Base-by-base conservation (phyloP, 1,140 invertebrate species). In the honey bee (Apis mellifera) region DNA sequence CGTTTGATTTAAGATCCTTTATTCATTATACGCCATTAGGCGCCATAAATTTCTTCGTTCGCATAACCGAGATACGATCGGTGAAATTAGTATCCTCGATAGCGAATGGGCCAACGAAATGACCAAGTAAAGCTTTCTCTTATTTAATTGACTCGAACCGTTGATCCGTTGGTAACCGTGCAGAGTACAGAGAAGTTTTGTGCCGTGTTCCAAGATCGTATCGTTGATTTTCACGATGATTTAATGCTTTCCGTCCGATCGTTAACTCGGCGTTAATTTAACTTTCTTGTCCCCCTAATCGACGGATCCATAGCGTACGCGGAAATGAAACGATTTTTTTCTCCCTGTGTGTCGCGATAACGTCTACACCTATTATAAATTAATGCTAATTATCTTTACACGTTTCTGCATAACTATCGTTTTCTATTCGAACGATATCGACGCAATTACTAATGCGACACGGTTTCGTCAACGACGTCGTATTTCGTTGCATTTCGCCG, bases 121-220 rank as follows among this genome's bases (percentile, higher is more conserved):
- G 55, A 9, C 78, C 48, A n/a, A 42, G 59, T 15, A 48, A 66
- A 66, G 55, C 62, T 81, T 81, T 74, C 71, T 75, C 78, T 59
- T 19, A 13, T 81, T 81, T 81, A 81, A 81, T 81, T 66, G 78
- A 74, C 72, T 74, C 42, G 13, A 54, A 73, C 15, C 78, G n/a
- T n/a, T n/a, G 78, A 75, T 75, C 50, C 15, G 26, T n/a, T 17
- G 52, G 32, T 42, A 32, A 64, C 57, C 60, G 15, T 21, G 13
- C 52, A 32, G 32, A 32, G 78, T 50, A 55, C 42, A 55, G 50
- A 57, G 52, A 15, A 60, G 26, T 52, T 62, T 62, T 23, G 54
- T 57, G 54, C 50, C 78, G 19, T 75, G 71, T 66, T 26, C 72
- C n/a, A 26, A 26, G 78, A 81, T 81, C 71, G 78, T 81, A 81